Base-by-base conservation (phyloP, 2,888 invertebrate species). In the Smittia aterrima region DNA sequence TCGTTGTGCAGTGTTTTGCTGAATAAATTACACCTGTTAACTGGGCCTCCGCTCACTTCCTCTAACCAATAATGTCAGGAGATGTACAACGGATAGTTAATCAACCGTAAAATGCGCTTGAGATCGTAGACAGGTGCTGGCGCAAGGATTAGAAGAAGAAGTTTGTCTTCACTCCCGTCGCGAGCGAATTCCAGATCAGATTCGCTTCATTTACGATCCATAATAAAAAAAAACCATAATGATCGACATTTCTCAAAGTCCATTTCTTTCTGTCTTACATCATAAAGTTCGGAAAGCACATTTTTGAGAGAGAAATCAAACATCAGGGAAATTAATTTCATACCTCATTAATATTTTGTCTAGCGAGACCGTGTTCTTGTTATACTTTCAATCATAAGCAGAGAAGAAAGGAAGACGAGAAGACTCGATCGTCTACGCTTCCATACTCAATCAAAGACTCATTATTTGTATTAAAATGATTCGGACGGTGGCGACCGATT, bases 21-120 rank as follows among this genome's bases (percentile, higher is more conserved):
- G 68, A 68, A 68, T 68, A 68, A 68, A 68, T 68, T 68, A 68
- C 68, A 68, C 68, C 68, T 68, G 68, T 68, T 68, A 41, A 20
- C 27, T 11, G 53, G 11, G 53, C 18, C 6, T 40, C 66, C 13
- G 66, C 66, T 20, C 20, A 18, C 38, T 38, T 40, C 66, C 13
- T 20, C 66, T n/a, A 11, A 40, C 66, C 16, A n/a, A 38, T 11
- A 66, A 25, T 68, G 68, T 47, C 68, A 27, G 47, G 41, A 68
- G 24, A 47, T 18, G 32, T 66, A 27, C 32, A 38, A 20, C 38
- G 38, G 47, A 24, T 25, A 68, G 47, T 68, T 68, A 68, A 68
- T 68, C 68, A 68, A 68, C 22, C 68, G 47, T 22, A 68, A 68
- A 68, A 47, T 68, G 68, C 68, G 68, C 41, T 32, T 32, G 4